Evolutionary conservation across 2,797 vertebrate genomes (phyloP), one percentile per base, ranked within the genome.

Genomic region (Aratinga solstitialis): DNA sequence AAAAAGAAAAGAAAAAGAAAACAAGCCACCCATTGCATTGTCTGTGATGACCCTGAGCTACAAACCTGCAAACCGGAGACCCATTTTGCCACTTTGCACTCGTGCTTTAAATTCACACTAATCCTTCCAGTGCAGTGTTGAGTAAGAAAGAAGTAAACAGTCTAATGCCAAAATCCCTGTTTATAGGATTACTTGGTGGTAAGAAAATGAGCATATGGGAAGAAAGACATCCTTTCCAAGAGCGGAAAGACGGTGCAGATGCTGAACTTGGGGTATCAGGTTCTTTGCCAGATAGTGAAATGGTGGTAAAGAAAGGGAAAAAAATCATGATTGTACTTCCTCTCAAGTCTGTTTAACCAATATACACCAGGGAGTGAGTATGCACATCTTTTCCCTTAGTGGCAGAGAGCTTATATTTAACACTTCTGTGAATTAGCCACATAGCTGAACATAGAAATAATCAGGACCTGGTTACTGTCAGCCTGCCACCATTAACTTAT

Each of bases 71-170:
- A 75, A 50, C 53, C n/a, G 22, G 59, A 91, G 32, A 15, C 9
- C 3, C 32, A 72, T 79, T 92, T 62, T 87, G 58, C 82, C 71
- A 69, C 81, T 96, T 96, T 80, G 47, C 30, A 47, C 58, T 90
- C 48, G 59, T 23, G 16, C 80, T 85, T 96, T 96, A 91, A 93
- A 90, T 87, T 81, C 62, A 76, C 30, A 9, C 76, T 95, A 94
- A 96, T 96, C 90, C 76, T 90, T 91, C n/a, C 80, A 81, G 38
- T 2, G 9, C 1, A 68, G n/a, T 29, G 11, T 24, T 82, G 83
- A 78, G 48, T 22, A 81, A 88, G 72, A 53, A 86, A 72, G 82
- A 84, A 77, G 38, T 59, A 80, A 95, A 84, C 53, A 94, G n/a
- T 8, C 19, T 95, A 94, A 90, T 69, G 69, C 29, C 23, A 30